These are phyloP conservation scores for Actias luna DNA, from an alignment of 2,888 invertebrate species.

Conservation along the genomic window DNA sequence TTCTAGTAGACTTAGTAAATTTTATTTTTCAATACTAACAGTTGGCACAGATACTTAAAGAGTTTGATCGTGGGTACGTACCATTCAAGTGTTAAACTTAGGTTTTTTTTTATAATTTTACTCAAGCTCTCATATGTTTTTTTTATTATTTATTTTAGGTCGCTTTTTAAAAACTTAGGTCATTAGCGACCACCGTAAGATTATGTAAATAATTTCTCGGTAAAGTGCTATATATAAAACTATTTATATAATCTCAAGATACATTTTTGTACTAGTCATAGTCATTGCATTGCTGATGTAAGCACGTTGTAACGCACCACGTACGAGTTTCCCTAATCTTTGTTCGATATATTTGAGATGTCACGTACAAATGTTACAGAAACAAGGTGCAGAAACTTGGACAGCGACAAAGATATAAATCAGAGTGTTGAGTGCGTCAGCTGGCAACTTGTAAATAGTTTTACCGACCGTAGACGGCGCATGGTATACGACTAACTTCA, in stretches of 20 bases:
- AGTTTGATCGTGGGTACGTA: too few species aligned
- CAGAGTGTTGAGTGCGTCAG: slow-evolving; percentile 59
- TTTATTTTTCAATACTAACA: too few species aligned
- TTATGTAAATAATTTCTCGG: neutral
- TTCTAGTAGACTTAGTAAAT: too few species aligned
- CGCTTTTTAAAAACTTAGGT: too few species aligned
- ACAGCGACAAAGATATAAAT: slow-evolving; percentile 71
- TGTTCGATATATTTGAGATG: slow-evolving; percentile 66
- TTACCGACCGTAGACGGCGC: slow-evolving; percentile 65
- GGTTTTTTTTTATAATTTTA: too few species aligned
- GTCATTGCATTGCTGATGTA: neutral
- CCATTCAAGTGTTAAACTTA: too few species aligned
- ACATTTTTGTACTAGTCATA: neutral
- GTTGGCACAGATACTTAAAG: too few species aligned
- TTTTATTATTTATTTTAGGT: too few species aligned
- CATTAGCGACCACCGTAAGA: too few species aligned
- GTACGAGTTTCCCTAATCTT: slow-evolving; percentile 42
- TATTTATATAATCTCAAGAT: neutral
- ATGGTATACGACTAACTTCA: slow-evolving; percentile 70
- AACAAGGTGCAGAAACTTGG: slow-evolving; percentile 77
- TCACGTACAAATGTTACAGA: slow-evolving; percentile 73
- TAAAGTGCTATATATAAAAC: neutral
- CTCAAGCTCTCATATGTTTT: too few species aligned
- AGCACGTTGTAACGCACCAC: slow-evolving; percentile 19
- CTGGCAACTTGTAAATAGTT: slow-evolving; percentile 66